phyloP scores from a whole-genome alignment of 2,888 invertebrate genomes.

The Sinohyriopsis cumingii region DNA sequence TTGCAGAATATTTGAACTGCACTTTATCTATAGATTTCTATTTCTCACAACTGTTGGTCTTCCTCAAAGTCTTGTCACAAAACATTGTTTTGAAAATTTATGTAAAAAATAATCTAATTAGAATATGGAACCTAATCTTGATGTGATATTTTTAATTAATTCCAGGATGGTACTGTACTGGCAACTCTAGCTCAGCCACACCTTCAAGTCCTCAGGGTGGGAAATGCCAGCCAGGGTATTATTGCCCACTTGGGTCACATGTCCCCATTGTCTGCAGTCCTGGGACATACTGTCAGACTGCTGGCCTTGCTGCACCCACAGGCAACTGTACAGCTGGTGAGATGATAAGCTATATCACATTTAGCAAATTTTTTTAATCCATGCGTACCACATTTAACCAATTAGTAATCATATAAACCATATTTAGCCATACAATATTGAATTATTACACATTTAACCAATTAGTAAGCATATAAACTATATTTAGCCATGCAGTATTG shows the following conservation, averaged over 20 bases:
- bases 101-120: no score
- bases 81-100: no score
- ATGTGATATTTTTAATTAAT: not conserved
- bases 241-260: conserved; percentile 57
- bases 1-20: not conserved
- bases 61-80: not conserved
- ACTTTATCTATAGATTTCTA: not conserved
- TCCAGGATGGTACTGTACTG: conserved; percentile 67
- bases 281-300: conserved; percentile 61
- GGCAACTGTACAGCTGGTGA: conserved; percentile 65
- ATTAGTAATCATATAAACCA: no score
- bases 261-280: conserved; percentile 52
- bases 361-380: no score
- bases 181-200: conserved; percentile 53
- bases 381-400: no score
- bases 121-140: not conserved
- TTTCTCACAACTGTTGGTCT: no score
- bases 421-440: no score
- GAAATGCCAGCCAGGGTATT: conserved; percentile 63
- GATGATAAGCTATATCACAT: not conserved
- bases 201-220: conserved; percentile 58
- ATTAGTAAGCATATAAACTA: no score
- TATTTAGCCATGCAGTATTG: no score
- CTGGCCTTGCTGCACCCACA: conserved; percentile 57
- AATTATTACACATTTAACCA: no score